Base-by-base conservation (phyloP, 1,140 invertebrate species). In the Aphidius ervi region DNA sequence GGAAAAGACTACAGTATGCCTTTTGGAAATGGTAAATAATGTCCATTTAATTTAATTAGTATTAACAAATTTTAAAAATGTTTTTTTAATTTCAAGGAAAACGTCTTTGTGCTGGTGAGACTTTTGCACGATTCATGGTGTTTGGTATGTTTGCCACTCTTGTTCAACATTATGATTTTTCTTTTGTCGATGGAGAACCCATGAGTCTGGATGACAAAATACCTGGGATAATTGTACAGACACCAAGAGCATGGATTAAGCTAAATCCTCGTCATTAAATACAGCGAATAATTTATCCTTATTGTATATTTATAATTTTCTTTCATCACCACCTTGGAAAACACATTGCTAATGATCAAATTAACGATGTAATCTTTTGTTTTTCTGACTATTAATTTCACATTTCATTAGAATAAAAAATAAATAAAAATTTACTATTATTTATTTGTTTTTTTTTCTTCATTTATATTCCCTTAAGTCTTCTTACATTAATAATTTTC, bases 61-160 rank as follows among this genome's bases (percentile, higher is more conserved):
- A 43, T 16, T 50, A n/a, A 2, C 50, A 53, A 5, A 5, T 54
- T n/a, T 54, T 10, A 54, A 40, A 40, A 54, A 9, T 6, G 3
- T 45, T 53, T 10, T 48, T 55, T 61, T 9, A 40, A 53, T 62
- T 9, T 71, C 4, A 62, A 89, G 88, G 89, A 4, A 85, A 85
- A 64, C 76, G 88, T 46, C 70, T 88, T 0, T 92, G 90, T 67
- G 82, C 87, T 0, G 90, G 89, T 1, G 89, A 91, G 76, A 87
- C 87, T 0, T 86, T 87, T 63, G 84, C 88, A 0, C 78, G 86
- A 3, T 85, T 87, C 63, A 82, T 84, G 56, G 74, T 90, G 54
- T 91, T 91, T 65, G 73, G 85, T 40, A 78, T 88, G 50, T 81
- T 88, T 10, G 68, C 87, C 0, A 79, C 76, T 2, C 70, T 91